Evolutionary conservation across 2,888 invertebrate species (phyloP).

Genomic region (Noctua janthina): DNA sequence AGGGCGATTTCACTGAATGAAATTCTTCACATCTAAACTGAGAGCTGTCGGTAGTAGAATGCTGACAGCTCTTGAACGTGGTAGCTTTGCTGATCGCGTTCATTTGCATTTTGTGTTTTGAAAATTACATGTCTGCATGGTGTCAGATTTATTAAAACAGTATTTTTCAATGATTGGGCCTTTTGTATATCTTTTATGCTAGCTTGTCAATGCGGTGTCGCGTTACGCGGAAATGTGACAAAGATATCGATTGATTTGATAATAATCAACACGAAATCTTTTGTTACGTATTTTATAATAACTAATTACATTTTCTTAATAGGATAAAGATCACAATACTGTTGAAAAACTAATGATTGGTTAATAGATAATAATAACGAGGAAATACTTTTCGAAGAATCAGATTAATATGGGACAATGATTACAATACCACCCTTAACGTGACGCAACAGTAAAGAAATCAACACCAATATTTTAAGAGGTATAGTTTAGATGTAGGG

Average conservation of each 20-base stretch:
- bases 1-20: no score
- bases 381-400: not conserved
- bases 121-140: not conserved
- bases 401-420: not conserved
- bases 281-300: constrained; percentile 38
- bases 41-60: not conserved
- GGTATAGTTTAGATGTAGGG: not conserved
- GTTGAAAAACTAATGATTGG: not conserved
- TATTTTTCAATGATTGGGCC: not conserved
- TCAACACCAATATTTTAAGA: not conserved
- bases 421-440: not conserved
- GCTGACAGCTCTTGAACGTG: not conserved
- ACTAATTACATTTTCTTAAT: constrained; percentile 17
- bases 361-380: not conserved
- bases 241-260: constrained; percentile 49
- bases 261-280: constrained; percentile 45
- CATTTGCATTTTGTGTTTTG: not conserved
- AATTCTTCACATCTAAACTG: not conserved
- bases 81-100: not conserved
- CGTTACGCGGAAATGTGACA: constrained; percentile 45
- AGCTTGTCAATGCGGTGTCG: not conserved
- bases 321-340: not conserved
- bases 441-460: not conserved
- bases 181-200: constrained; percentile 18
- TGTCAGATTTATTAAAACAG: not conserved